Base-by-base conservation (phyloP, 2,113 vertebrate species). In the Chaetodon trifascialis region DNA sequence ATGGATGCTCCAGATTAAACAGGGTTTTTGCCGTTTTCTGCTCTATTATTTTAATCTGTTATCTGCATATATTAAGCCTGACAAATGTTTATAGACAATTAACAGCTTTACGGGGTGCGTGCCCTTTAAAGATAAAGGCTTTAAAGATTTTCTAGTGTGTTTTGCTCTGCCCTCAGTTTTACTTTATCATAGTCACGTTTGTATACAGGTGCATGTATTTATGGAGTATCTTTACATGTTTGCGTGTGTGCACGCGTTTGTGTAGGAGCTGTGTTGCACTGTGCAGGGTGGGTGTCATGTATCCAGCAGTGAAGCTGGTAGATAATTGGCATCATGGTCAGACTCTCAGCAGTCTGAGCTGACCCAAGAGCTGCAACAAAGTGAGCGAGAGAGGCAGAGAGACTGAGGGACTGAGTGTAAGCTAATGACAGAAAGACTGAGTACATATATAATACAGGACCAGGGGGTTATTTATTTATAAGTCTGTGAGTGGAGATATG, bases 291-390 rank as follows among this genome's bases (percentile, higher is more conserved):
- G 81, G 79, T 89, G 91, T 88, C 88, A 88, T 88, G 85, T 80
- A 88, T 79, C 82, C 86, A 82, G 76, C 73, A 73, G 90, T 83
- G 88, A 91, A 88, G 56, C 88, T 11, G 75, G 73, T 49, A 66
- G 90, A 93, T 93, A 93, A 93, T 93, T 93, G 86, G 88, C 91
- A 87, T 93, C 89, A 82, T 84, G 84, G 84, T 88, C 88, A 88
- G 87, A 84, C 79, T 89, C 83, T 84, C 82, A 81, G 88, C 85
- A 83, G 81, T 78, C 75, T 86, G 72, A 69, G 85, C 72, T 94
- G 92, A 94, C 91, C 92, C 47, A 34, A 81, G 82, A 91, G 71
- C 82, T 76, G 72, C 81, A 87, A 77, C 68, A 84, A 80, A 83
- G 73, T 78, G 82, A 70, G 83, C 78, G 86, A 79, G 86, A 79